A percentile compares a stretch with the other conserved stretches of the same genome.
phyloP scores from a whole-genome alignment of 2,113 vertebrate species.

The Apteryx mantelli region DNA sequence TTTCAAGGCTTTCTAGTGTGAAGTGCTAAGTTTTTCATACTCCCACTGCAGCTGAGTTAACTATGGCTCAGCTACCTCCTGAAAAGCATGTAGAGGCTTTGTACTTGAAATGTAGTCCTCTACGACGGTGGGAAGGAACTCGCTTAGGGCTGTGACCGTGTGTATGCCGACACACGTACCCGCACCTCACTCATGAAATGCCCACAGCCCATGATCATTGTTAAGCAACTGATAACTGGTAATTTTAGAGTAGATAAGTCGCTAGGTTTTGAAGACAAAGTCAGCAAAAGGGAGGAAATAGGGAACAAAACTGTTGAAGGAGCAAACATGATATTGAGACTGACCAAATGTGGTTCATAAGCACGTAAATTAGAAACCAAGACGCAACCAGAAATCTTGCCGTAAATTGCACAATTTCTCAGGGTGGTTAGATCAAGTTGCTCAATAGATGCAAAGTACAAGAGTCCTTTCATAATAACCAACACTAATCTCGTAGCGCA shows the following conservation, averaged over 20 bases:
- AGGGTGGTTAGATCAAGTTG: neutral
- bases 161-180: accelerated
- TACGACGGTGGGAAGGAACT: neutral
- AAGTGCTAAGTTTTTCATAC: neutral
- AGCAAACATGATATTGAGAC: neutral
- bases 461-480: neutral
- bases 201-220: neutral
- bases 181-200: neutral
- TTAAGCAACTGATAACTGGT: neutral
- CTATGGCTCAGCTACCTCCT: neutral
- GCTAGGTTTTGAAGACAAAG: neutral
- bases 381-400: neutral
- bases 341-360: neutral
- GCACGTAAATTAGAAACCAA: neutral
- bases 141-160: neutral
- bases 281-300: neutral
- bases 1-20: neutral
- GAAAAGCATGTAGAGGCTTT: neutral
- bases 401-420: neutral
- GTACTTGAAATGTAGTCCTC: neutral
- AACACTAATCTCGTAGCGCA: neutral
- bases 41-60: neutral
- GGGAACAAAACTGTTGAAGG: neutral
- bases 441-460: neutral
- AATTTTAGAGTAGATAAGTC: neutral